Conservation (phyloP, 1,140 invertebrate genomes). For the Drosophila sechellia region DNA sequence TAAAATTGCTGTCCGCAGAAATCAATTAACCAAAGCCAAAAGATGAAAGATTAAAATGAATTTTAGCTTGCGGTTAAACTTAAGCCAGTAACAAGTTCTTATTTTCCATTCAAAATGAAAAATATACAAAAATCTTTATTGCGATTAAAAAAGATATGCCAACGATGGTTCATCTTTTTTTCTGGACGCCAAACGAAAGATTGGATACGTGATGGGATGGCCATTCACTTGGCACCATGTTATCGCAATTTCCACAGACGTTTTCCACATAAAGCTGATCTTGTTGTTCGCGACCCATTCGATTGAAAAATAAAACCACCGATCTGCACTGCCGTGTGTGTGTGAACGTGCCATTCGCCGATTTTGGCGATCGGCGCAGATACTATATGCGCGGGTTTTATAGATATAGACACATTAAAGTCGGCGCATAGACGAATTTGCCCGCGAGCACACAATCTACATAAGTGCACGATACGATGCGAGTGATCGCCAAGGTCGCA, state of each 20-base stretch:
- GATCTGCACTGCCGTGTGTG: background rate
- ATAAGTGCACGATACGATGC: conserved; percentile 58
- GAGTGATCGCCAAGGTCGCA: conserved; percentile 70
- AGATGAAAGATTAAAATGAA: background rate
- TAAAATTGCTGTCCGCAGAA: background rate
- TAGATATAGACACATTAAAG: conserved; percentile 1
- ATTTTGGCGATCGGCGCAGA: conserved; percentile 6
- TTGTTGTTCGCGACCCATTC: conserved; percentile 6
- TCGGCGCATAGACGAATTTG: conserved; percentile 20
- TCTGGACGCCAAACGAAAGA: background rate
- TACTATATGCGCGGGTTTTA: conserved; percentile 1
- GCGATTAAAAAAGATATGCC: background rate
- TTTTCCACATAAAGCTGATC: conserved; percentile 10
- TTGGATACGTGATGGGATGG: conserved; percentile 7
- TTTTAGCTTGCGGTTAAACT: background rate
- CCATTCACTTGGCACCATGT: background rate
- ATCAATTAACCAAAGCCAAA: conserved; percentile 1
- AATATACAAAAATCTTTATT: background rate
- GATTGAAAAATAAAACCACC: conserved; percentile 6
- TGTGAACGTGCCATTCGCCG: conserved; percentile 22
- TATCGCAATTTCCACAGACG: conserved; percentile 10
- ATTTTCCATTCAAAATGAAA: background rate
- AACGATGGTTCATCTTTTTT: background rate
- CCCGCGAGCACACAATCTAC: conserved; percentile 58
- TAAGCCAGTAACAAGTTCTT: too few species aligned